Evolutionary conservation across 2,797 vertebrate genomes (phyloP).

Genomic region (Gymnocypris eckloni): DNA sequence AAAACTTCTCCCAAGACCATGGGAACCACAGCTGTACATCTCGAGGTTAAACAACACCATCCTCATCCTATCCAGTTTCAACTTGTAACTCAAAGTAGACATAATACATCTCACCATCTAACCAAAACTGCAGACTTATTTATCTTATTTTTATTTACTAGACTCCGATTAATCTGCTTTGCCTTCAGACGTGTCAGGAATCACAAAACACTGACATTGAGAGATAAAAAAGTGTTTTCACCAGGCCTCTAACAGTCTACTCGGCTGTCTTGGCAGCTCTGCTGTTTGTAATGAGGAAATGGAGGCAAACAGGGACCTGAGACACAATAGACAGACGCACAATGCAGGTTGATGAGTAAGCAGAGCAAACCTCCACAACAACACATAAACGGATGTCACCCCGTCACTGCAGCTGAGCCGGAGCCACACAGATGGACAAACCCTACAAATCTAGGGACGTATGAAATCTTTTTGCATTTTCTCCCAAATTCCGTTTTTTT

Average conservation of each 20-base stretch:
- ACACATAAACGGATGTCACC: too few species aligned
- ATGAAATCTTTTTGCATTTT: too few species aligned
- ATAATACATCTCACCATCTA: constrained; percentile 23
- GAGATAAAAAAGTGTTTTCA: constrained; percentile 10
- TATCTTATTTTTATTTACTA: constrained; percentile 20
- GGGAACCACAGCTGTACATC: background rate
- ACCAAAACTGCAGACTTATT: constrained; percentile 24
- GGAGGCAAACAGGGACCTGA: constrained; percentile 37
- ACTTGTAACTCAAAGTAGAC: constrained; percentile 41
- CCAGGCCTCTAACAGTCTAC: background rate
- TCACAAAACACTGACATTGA: constrained; percentile 3
- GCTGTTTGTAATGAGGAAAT: constrained; percentile 54
- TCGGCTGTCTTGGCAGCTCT: constrained; percentile 17
- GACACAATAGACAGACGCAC: constrained; percentile 55
- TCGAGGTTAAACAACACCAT: constrained; percentile 20
- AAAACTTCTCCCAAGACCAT: background rate
- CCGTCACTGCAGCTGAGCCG: too few species aligned
- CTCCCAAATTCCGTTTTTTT: too few species aligned
- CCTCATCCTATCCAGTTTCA: constrained; percentile 18
- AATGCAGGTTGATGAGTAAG: constrained; percentile 63
- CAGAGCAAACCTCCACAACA: background rate
- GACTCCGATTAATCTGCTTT: constrained; percentile 16
- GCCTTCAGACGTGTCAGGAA: constrained; percentile 45
- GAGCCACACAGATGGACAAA: too few species aligned
- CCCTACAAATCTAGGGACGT: too few species aligned